These are phyloP conservation scores for Palloptera scutellata DNA, from an alignment of 2,888 invertebrate genomes.

Conservation along the genomic window DNA sequence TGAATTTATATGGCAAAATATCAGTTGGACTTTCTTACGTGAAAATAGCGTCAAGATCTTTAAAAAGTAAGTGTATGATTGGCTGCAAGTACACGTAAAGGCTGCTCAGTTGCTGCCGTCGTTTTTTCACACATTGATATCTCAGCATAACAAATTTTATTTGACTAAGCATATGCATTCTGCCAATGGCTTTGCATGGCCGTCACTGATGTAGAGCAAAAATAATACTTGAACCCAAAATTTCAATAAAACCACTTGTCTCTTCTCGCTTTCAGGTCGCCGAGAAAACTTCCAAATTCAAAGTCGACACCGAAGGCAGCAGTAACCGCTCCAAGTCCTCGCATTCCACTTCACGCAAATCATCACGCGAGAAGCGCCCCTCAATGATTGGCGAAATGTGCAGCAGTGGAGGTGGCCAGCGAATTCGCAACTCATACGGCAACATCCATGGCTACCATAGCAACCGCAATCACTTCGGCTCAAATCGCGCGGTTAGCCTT, in stretches of 20 bases:
- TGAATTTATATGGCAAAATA: no score
- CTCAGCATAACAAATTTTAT: no score
- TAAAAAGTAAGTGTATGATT: no score
- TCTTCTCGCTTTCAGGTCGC: slow-evolving; percentile 62
- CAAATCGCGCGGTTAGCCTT: slow-evolving; percentile 64
- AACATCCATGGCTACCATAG: slow-evolving; percentile 63
- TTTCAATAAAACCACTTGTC: neutral
- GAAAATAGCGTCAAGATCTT: no score
- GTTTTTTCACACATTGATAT: no score
- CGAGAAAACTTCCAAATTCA: slow-evolving; percentile 78
- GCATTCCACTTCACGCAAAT: slow-evolving; percentile 74
- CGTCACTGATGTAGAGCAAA: neutral
- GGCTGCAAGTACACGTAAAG: no score
- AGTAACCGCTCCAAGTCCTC: slow-evolving; percentile 69
- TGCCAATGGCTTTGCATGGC: neutral
- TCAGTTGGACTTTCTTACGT: no score
- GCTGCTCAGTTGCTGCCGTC: no score
- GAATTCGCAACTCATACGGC: slow-evolving; percentile 64
- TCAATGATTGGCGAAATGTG: slow-evolving; percentile 65
- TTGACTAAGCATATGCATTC: slow-evolving; percentile 1
- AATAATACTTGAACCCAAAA: neutral
- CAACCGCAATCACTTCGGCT: slow-evolving; percentile 63
- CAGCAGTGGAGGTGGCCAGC: slow-evolving; percentile 62
- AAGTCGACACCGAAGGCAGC: slow-evolving; percentile 76
- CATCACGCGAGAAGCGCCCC: slow-evolving; percentile 70